Conservation (phyloP, 2,113 vertebrate genomes). For the Rattus rattus region DNA sequence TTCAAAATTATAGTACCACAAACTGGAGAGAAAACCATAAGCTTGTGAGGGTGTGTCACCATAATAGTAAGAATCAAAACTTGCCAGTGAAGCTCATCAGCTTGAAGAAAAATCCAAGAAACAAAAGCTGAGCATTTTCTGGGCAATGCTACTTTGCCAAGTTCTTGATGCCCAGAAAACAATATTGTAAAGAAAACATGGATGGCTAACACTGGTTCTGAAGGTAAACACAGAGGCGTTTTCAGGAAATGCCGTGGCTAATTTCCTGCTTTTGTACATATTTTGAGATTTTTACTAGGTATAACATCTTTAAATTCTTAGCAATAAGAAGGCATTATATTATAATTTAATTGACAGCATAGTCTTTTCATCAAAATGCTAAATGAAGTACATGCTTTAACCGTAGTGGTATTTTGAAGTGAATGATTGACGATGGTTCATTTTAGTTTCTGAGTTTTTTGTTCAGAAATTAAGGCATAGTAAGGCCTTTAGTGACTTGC, state of each 20-base stretch:
- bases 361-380: background rate
- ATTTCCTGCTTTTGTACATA: background rate
- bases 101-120: background rate
- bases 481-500: background rate
- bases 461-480: background rate
- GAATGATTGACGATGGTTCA: background rate
- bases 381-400: conserved; percentile 16
- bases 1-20: background rate
- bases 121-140: background rate
- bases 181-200: background rate
- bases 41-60: background rate
- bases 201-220: background rate
- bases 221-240: background rate
- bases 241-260: background rate
- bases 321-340: background rate
- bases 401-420: background rate
- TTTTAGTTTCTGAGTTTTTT: background rate
- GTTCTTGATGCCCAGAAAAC: background rate
- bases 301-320: background rate
- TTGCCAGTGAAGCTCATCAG: conserved; percentile 32
- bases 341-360: conserved; percentile 11
- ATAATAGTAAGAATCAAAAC: background rate
- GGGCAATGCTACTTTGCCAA: background rate
- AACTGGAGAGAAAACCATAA: background rate
- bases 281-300: conserved; percentile 1